Percentiles rank a stretch among this genome's conserved stretches.
Conservation (phyloP, 2,113 vertebrate genomes). For the Chrysemys picta region DNA sequence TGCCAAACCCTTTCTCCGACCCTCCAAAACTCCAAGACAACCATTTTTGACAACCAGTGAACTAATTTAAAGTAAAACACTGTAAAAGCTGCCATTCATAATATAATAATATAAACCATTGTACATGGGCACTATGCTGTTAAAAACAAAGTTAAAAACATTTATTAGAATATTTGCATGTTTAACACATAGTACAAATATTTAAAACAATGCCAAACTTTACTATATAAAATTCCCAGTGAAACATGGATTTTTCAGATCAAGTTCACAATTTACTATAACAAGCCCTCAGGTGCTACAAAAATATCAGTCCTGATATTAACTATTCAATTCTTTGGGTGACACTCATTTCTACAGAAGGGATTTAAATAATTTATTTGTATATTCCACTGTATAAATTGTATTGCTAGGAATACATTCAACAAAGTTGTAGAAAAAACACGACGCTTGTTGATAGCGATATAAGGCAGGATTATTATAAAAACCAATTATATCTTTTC, state of each 20-base stretch:
- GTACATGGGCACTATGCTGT: not conserved
- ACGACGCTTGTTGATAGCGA: slow-evolving; percentile 69
- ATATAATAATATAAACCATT: not conserved
- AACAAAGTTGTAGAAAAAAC: slow-evolving; percentile 68
- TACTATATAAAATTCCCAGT: slow-evolving; percentile 24
- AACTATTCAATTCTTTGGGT: slow-evolving; percentile 68
- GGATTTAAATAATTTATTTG: slow-evolving; percentile 52
- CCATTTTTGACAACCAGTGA: not conserved
- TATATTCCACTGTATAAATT: slow-evolving; percentile 44
- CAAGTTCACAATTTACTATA: slow-evolving; percentile 39
- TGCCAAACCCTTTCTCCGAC: not conserved
- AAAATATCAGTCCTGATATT: slow-evolving; percentile 39
- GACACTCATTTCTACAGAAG: slow-evolving; percentile 40
- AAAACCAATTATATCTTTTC: slow-evolving; percentile 88
- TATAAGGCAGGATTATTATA: slow-evolving; percentile 81
- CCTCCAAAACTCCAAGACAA: slow-evolving; percentile 6
- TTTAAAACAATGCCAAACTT: not conserved
- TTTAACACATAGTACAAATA: not conserved
- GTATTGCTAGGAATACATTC: slow-evolving; percentile 44
- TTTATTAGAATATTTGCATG: not conserved
- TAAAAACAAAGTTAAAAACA: slow-evolving; percentile 8
- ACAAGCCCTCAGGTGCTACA: slow-evolving; percentile 13
- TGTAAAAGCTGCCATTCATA: not conserved
- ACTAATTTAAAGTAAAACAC: slow-evolving; percentile 13
- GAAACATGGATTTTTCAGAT: slow-evolving; percentile 13